Conservation (phyloP, 2,797 vertebrate species). For the Rhinella marina region DNA sequence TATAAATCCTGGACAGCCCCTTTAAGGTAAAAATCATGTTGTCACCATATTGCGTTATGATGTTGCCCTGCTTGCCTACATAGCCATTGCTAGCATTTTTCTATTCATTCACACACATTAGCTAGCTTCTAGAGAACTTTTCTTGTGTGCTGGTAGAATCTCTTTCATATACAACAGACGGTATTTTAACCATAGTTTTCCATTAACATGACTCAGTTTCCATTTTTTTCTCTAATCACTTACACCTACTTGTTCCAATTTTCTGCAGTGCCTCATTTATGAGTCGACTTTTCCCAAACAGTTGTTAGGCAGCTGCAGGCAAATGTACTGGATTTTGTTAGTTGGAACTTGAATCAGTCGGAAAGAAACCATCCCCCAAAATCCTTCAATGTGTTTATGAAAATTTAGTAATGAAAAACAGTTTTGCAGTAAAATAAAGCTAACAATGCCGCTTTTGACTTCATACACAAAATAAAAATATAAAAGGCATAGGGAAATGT, state of each 20-base stretch:
- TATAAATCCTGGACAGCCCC: too few species aligned
- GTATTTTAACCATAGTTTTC: slow-evolving; percentile 13
- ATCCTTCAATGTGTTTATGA: slow-evolving; percentile 18
- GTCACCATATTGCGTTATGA: background rate
- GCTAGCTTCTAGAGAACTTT: background rate
- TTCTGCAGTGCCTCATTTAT: slow-evolving; percentile 44
- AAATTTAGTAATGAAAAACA: slow-evolving; percentile 51
- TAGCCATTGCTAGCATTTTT: background rate
- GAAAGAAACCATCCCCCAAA: slow-evolving; percentile 24
- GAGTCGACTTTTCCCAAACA: slow-evolving; percentile 59
- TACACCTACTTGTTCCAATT: slow-evolving; percentile 45
- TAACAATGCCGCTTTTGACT: background rate
- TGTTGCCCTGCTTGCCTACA: background rate
- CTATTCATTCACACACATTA: background rate
- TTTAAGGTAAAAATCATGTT: too few species aligned
- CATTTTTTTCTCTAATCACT: slow-evolving; percentile 27
- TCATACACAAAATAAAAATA: background rate
- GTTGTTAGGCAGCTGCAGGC: slow-evolving; percentile 60
- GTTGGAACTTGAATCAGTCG: slow-evolving; percentile 36
- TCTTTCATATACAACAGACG: slow-evolving; percentile 18
- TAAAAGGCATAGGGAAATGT: background rate
- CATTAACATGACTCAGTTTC: slow-evolving; percentile 43
- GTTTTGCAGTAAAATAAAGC: slow-evolving; percentile 12
- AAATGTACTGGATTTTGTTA: slow-evolving; percentile 38
- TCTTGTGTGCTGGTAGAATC: background rate